A percentile compares a stretch with the other conserved stretches of the same genome.
Evolutionary conservation across 2,797 vertebrate species (phyloP).

Genomic region (Pampus argenteus): DNA sequence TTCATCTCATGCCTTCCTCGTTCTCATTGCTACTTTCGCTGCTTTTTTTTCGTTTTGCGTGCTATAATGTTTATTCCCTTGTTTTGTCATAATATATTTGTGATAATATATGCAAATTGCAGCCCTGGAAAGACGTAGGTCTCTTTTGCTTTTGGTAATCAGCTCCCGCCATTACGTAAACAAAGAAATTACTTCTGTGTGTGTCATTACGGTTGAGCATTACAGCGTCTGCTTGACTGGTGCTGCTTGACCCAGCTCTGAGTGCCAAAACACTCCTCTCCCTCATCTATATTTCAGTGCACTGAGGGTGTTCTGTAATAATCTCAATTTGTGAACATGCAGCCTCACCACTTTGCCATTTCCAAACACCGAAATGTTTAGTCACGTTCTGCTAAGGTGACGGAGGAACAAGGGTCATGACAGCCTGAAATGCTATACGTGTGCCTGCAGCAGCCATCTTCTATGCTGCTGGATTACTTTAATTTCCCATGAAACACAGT

Average conservation of each 20-base stretch:
- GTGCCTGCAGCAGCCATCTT: constrained; percentile 40
- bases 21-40: constrained; percentile 31
- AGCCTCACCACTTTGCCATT: constrained; percentile 41
- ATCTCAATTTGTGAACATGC: constrained; percentile 70
- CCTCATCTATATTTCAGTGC: constrained; percentile 70
- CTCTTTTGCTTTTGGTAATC: constrained; percentile 66
- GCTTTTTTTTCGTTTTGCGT: constrained; percentile 1
- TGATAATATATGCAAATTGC: constrained; percentile 69
- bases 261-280: constrained; percentile 58
- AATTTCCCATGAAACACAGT: constrained; percentile 24
- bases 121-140: constrained; percentile 45
- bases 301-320: constrained; percentile 62
- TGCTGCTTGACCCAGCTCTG: constrained; percentile 59
- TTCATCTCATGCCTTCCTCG: constrained; percentile 23
- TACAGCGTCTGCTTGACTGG: constrained; percentile 47
- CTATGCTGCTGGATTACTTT: constrained; percentile 25
- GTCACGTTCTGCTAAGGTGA: constrained; percentile 41
- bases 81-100: constrained; percentile 56
- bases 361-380: constrained; percentile 42
- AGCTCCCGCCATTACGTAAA: constrained; percentile 59
- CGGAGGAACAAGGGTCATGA: constrained; percentile 35
- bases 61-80: constrained; percentile 35
- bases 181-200: constrained; percentile 56
- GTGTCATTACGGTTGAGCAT: constrained; percentile 54
- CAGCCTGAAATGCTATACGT: constrained; percentile 41